These are phyloP conservation scores for Metridium senile DNA, from an alignment of 92 coral and sea anemone genomes.

Conservation along the genomic window DNA sequence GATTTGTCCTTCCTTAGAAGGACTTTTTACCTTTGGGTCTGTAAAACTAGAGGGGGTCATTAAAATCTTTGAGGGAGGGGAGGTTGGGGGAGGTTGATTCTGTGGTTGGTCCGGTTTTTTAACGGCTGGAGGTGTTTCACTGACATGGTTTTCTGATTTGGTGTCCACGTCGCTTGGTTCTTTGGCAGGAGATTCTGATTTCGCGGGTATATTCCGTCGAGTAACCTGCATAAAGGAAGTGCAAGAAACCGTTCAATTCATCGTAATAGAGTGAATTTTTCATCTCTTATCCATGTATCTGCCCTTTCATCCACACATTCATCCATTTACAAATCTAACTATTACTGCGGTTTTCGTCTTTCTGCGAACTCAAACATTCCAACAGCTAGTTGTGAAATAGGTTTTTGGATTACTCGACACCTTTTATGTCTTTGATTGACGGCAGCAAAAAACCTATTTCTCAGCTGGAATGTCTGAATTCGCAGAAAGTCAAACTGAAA, in stretches of 20 bases:
- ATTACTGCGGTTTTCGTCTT: too few relatives aligned
- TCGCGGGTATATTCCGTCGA: constrained; percentile 14
- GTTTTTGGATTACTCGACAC: too few relatives aligned
- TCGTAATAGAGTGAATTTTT: background rate
- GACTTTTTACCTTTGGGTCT: constrained; percentile 3
- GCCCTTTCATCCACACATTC: background rate
- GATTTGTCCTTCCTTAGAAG: constrained; percentile 7
- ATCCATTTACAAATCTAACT: too few relatives aligned
- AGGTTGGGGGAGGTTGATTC: background rate
- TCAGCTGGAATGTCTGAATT: too few relatives aligned
- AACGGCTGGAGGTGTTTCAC: background rate
- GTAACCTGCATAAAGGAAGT: constrained; percentile 8
- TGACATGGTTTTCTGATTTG: background rate
- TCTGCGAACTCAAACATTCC: too few relatives aligned
- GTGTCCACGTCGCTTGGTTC: background rate
- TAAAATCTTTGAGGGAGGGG: background rate
- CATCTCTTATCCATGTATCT: background rate
- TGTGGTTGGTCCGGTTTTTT: background rate
- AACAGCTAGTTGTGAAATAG: too few relatives aligned
- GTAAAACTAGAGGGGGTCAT: constrained; percentile 25
- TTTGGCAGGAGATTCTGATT: constrained; percentile 9
- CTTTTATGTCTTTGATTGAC: too few relatives aligned
- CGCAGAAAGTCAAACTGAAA: too few relatives aligned
- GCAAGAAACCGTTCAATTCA: background rate
- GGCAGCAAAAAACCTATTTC: too few relatives aligned